Conservation (phyloP, 2,888 invertebrate species). For the Temnothorax ravouxi region DNA sequence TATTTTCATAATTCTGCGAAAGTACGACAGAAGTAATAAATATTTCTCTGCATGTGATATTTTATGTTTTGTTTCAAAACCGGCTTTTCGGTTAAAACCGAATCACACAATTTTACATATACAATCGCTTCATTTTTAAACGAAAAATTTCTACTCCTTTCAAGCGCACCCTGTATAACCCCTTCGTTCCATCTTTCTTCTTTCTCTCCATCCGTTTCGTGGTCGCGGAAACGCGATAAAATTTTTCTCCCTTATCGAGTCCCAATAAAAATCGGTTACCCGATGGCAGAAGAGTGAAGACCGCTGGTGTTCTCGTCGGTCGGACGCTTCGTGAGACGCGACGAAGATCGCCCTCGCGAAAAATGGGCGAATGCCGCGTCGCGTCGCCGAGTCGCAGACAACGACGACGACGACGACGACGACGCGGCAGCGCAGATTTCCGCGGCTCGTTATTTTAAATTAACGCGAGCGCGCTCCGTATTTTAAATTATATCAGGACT, state of each 20-base stretch:
- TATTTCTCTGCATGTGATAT: neutral
- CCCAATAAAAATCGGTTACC: slow-evolving; percentile 39
- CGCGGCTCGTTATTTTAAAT: slow-evolving; percentile 56
- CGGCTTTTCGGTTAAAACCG: neutral
- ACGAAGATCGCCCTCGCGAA: slow-evolving; percentile 8
- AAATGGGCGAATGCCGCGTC: neutral
- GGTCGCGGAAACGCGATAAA: slow-evolving; percentile 38
- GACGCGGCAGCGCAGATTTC: slow-evolving; percentile 41
- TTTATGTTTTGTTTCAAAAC: slow-evolving; percentile 17
- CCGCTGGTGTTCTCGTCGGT: neutral
- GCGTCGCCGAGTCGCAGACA: slow-evolving; percentile 19
- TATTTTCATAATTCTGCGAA: neutral
- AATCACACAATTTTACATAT: neutral
- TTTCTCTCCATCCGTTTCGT: slow-evolving; percentile 5
- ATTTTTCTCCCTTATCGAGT: slow-evolving; percentile 44
- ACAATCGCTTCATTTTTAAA: neutral
- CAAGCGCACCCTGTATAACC: slow-evolving; percentile 33
- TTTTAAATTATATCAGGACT: slow-evolving; percentile 53
- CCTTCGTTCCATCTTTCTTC: neutral
- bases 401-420: neutral
- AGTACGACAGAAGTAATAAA: neutral
- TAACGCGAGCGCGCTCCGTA: slow-evolving; percentile 45
- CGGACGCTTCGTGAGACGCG: slow-evolving; percentile 9
- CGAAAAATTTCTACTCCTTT: neutral
- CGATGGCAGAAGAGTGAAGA: neutral